Base-by-base conservation (phyloP, 35 echinoderm and acorn worm genomes). In the Diadema setosum region DNA sequence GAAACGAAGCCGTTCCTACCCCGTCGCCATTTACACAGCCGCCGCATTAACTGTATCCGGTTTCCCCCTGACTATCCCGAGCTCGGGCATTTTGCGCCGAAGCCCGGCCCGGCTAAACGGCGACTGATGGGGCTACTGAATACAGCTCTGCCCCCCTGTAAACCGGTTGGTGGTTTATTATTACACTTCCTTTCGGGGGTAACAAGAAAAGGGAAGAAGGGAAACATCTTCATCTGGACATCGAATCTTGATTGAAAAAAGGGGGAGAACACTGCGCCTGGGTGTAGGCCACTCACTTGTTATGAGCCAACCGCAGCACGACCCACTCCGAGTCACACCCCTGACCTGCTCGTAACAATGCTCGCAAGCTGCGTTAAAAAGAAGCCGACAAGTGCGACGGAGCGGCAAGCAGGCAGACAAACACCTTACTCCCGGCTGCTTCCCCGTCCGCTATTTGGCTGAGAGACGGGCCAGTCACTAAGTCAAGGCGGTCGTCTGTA, bases 41-140 rank as follows among this genome's bases (percentile, higher is more conserved):
- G 73, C 35, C 30, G 73, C 73, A 78, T 78, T 78, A 78, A 78
- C 73, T 78, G 73, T 78, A 78, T 78, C 73, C 73, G 73, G 73
- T 78, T 78, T 78, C 73, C n/a, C 24, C 40, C 17, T 44, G 35
- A 34, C 44, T 41, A 78, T 78, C 73, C 21, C 37, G 36, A 78
- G 44, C 40, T 41, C 27, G 25, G 73, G 73, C 73, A 41, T 78
- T 78, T 78, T 78, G 44, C 40, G 73, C 73, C 73, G 37, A 9
- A 34, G 73, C 21, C 73, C 73, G 63, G 26, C 63, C 37, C 37
- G 63, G 63, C 63, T 67, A 67, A 67, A 67, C 63, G 63, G 27
- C 63, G 37, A 15, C 63, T 29, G 27, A 67, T 67, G 15, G 14
- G 63, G 30, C 63, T 33, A 16, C 27, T 34, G 20, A 33, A 41